These are phyloP conservation scores for Oriolus oriolus DNA, from an alignment of 2,113 vertebrate species.

Conservation along the genomic window DNA sequence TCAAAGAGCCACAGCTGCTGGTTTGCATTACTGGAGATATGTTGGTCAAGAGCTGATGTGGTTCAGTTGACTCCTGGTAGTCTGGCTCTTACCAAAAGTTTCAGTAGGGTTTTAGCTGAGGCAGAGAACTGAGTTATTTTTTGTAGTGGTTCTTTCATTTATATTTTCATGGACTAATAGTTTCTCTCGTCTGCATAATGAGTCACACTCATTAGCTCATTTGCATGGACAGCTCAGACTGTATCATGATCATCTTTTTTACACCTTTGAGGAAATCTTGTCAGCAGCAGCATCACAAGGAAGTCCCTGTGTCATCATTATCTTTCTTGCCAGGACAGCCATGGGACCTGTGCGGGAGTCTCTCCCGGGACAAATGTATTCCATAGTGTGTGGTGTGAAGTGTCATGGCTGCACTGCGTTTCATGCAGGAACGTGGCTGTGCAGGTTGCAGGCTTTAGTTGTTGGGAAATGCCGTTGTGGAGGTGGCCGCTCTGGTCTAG, in stretches of 20 bases:
- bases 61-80: neutral
- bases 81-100: neutral
- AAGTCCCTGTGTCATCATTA: neutral
- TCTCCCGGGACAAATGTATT: fast-evolving
- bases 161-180: neutral
- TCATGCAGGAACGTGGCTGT: neutral
- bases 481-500: neutral
- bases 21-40: neutral
- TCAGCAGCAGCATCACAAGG: neutral
- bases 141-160: neutral
- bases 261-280: neutral
- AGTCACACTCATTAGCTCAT: neutral
- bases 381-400: neutral
- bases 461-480: fast-evolving
- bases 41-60: neutral
- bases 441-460: neutral
- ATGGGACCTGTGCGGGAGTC: neutral
- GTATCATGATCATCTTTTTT: neutral
- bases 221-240: neutral
- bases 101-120: neutral
- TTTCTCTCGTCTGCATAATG: neutral
- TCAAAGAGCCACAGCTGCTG: neutral
- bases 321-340: neutral
- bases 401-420: neutral
- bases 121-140: neutral